Evolutionary conservation across 2,888 invertebrate genomes (phyloP).

Genomic region (Chorisops tibialis): DNA sequence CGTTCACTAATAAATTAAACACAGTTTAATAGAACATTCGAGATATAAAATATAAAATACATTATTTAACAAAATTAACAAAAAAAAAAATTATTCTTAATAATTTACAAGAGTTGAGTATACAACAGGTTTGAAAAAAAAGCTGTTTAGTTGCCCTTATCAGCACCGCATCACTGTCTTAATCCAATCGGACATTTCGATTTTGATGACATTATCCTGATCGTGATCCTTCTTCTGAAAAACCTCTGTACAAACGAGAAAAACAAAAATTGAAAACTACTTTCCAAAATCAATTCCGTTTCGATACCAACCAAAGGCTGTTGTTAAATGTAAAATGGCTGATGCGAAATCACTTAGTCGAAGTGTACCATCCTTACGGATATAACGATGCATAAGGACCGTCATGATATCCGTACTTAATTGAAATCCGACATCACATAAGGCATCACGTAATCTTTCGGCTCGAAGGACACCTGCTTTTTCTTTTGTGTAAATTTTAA

Average conservation of each 20-base stretch:
- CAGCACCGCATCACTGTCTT: constrained; percentile 49
- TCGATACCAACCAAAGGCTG: constrained; percentile 71
- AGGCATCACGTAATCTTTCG: constrained; percentile 77
- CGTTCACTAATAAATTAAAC: too few relatives aligned
- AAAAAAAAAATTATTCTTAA: too few relatives aligned
- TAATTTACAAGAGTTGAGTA: too few relatives aligned
- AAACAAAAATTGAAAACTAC: constrained; percentile 26
- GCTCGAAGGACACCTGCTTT: constrained; percentile 86
- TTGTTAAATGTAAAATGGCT: constrained; percentile 80
- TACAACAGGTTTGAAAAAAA: too few relatives aligned
- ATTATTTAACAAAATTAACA: too few relatives aligned
- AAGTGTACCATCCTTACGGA: constrained; percentile 88
- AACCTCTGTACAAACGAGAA: constrained; percentile 58
- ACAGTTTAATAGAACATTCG: too few relatives aligned
- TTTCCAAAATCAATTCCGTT: not conserved
- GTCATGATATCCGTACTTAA: constrained; percentile 80
- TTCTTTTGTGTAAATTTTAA: constrained; percentile 85
- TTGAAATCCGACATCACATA: constrained; percentile 84
- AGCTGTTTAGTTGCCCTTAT: constrained; percentile 4
- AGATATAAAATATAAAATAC: too few relatives aligned
- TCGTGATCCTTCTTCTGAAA: constrained; percentile 76
- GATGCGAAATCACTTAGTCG: constrained; percentile 90
- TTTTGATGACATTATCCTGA: constrained; percentile 76
- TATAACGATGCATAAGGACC: constrained; percentile 78
- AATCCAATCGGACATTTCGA: constrained; percentile 68